phyloP scores from a whole-genome alignment of 2,113 vertebrate genomes.

The Talpa occidentalis region DNA sequence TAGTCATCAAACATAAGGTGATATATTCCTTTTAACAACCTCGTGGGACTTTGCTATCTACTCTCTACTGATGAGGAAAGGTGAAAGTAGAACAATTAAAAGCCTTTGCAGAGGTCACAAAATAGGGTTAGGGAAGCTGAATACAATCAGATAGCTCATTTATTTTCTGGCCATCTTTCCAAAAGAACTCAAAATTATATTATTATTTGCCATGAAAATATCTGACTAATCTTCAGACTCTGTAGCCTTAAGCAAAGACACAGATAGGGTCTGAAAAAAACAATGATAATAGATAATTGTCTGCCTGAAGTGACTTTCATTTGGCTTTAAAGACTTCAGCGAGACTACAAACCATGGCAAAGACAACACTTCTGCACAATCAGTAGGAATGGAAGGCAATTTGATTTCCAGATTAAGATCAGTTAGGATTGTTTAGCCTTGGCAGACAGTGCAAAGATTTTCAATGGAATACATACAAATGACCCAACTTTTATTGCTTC shows the following conservation, averaged over 20 bases:
- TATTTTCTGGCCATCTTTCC: conserved; percentile 18
- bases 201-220: conserved; percentile 18
- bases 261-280: background rate
- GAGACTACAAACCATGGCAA: conserved; percentile 36
- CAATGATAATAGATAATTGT: conserved; percentile 5
- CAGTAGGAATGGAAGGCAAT: background rate
- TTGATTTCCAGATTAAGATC: conserved; percentile 61
- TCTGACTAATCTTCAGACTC: conserved; percentile 19
- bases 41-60: background rate
- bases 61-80: background rate
- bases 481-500: conserved; percentile 23
- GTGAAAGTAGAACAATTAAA: conserved; percentile 16
- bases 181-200: conserved; percentile 11
- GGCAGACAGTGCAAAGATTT: conserved; percentile 47
- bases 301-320: conserved; percentile 43
- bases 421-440: background rate
- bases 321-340: conserved; percentile 51
- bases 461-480: conserved; percentile 23
- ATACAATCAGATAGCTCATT: background rate
- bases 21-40: background rate
- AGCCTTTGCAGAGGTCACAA: background rate
- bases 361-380: background rate
- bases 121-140: background rate
- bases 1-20: conserved; percentile 46
- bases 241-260: conserved; percentile 11